Evolutionary conservation across 2,797 vertebrate genomes (phyloP).

Genomic region (Cyclopterus lumpus): DNA sequence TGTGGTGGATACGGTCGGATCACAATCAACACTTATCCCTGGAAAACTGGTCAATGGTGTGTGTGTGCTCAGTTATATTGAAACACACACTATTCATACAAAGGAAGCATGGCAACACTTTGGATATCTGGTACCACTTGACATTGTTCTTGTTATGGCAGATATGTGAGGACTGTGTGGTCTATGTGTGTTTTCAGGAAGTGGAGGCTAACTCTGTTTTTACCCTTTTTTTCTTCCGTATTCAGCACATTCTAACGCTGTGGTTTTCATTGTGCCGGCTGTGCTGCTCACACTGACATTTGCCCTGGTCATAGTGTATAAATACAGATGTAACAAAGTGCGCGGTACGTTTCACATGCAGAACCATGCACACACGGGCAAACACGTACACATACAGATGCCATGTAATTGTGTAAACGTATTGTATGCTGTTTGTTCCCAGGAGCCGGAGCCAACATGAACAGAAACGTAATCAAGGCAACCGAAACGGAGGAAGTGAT

Average conservation of each 20-base stretch:
- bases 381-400: no score
- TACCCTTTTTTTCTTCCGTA: neutral
- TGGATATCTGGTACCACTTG: neutral
- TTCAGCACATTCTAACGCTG: accelerated
- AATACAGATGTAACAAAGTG: slow-evolving; percentile 14
- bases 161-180: neutral
- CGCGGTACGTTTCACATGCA: slow-evolving; percentile 37
- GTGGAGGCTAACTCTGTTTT: neutral
- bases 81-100: neutral
- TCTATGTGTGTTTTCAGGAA: neutral
- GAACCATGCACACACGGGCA: neutral
- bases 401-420: neutral
- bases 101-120: neutral
- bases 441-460: neutral
- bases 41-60: neutral
- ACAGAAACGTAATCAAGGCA: neutral
- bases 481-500: neutral
- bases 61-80: neutral
- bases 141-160: neutral
- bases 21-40: neutral
- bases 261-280: neutral
- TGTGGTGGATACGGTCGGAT: neutral
- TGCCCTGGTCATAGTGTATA: slow-evolving; percentile 6
- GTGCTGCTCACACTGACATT: neutral
- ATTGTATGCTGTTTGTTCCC: neutral